Evolutionary conservation across 2,797 vertebrate species (phyloP).

Genomic region (Darevskia mixta): DNA sequence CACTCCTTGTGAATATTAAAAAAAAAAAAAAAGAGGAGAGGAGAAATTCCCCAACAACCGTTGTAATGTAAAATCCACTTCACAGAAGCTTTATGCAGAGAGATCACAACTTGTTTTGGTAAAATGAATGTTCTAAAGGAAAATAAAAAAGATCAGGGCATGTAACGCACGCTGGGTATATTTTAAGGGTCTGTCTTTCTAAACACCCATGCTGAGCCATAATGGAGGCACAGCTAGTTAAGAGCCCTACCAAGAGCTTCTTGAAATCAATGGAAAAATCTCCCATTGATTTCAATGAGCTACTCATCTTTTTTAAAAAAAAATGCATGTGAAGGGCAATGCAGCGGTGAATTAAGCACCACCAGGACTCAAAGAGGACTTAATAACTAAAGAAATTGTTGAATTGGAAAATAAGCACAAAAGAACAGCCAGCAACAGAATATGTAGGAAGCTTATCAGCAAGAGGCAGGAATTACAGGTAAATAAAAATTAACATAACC

Average conservation of each 20-base stretch:
- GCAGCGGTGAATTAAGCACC: not conserved
- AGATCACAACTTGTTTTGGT: not conserved
- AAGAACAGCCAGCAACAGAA: not conserved
- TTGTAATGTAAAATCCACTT: constrained; percentile 1
- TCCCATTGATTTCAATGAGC: not conserved
- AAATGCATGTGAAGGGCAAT: not conserved
- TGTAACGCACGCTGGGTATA: not conserved
- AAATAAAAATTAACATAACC: not conserved
- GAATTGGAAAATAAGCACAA: not conserved
- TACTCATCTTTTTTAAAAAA: not conserved
- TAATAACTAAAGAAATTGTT: not conserved
- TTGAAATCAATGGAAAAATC: constrained; percentile 4
- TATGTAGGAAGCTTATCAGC: not conserved
- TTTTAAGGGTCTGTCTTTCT: not conserved
- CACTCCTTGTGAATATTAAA: constrained; percentile 7
- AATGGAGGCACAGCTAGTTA: not conserved
- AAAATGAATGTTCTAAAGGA: not conserved
- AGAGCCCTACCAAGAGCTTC: not conserved
- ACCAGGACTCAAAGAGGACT: not conserved
- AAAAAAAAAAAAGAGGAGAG: not conserved
- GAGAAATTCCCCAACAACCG: not conserved
- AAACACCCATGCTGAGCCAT: not conserved
- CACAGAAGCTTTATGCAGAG: not conserved
- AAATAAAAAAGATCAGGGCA: not conserved
- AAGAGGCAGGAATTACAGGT: not conserved